A percentile compares a stretch with the other conserved stretches of the same genome.
These are phyloP conservation scores for Equus quagga DNA, from an alignment of 2,113 vertebrate species.

Conservation along the genomic window DNA sequence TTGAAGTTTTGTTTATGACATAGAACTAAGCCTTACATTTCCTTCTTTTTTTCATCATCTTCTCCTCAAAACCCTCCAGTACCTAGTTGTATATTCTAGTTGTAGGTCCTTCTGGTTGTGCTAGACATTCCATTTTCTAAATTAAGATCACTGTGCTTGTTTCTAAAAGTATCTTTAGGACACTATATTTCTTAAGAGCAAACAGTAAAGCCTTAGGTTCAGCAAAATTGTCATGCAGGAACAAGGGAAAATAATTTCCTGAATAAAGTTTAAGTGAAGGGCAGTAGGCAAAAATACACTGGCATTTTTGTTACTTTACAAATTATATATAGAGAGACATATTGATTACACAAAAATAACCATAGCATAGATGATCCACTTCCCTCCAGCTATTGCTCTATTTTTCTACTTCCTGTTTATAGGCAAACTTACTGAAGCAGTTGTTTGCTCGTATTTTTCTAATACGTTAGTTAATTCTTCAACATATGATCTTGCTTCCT, in stretches of 20 bases:
- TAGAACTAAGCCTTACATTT: neutral
- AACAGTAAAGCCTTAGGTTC: neutral
- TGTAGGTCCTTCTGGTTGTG: too few relatives aligned
- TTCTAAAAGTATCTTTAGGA: neutral
- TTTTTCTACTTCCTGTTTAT: neutral
- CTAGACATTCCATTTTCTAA: neutral
- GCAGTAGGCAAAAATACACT: neutral
- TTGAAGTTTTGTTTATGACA: neutral
- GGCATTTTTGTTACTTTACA: neutral
- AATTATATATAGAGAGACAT: neutral
- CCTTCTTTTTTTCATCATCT: too few relatives aligned
- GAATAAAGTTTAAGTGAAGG: neutral
- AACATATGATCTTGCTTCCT: neutral
- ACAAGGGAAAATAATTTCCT: neutral
- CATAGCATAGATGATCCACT: neutral
- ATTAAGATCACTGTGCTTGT: neutral
- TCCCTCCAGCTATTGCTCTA: neutral
- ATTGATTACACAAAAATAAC: neutral
- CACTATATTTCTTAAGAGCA: neutral
- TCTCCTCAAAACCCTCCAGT: too few relatives aligned
- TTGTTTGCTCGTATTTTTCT: neutral
- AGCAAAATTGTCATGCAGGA: neutral
- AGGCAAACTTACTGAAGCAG: neutral
- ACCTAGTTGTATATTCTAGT: too few relatives aligned
- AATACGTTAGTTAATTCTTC: neutral